Percentiles rank a stretch among this genome's conserved stretches.
Conservation (phyloP, 2,113 vertebrate species). For the Stegastes partitus region DNA sequence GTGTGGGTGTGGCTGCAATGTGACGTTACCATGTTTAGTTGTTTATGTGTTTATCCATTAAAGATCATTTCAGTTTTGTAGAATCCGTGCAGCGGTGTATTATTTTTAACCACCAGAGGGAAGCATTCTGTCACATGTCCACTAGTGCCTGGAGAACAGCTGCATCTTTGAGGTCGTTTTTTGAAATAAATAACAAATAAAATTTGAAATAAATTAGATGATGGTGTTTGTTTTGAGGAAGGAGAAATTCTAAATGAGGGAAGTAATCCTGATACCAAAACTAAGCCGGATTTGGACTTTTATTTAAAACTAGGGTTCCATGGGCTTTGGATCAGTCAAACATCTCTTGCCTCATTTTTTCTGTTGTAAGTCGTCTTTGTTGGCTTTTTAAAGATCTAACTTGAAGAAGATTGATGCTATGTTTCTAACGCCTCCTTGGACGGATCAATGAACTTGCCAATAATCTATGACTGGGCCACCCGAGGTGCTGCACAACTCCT, state of each 20-base stretch:
- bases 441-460: slow-evolving; percentile 72
- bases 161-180: not conserved
- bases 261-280: too few relatives aligned
- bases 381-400: slow-evolving; percentile 20
- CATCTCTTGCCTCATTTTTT: not conserved
- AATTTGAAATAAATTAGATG: not conserved
- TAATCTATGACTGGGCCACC: slow-evolving; percentile 64
- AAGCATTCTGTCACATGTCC: slow-evolving; percentile 49
- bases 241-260: too few relatives aligned
- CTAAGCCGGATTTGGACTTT: too few relatives aligned
- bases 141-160: not conserved
- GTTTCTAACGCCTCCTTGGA: slow-evolving; percentile 11
- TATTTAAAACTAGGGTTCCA: too few relatives aligned
- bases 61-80: slow-evolving; percentile 21
- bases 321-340: not conserved
- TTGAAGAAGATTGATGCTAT: slow-evolving; percentile 54
- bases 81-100: not conserved
- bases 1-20: not conserved
- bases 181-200: not conserved
- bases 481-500: slow-evolving; percentile 11
- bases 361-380: slow-evolving; percentile 1
- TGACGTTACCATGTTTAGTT: slow-evolving; percentile 9
- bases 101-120: slow-evolving; percentile 51
- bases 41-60: slow-evolving; percentile 33
- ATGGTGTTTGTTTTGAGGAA: not conserved